A percentile compares a stretch with the other conserved stretches of the same genome.
phyloP scores from a whole-genome alignment of 2,797 vertebrate species.

The Bradypodion ventrale region DNA sequence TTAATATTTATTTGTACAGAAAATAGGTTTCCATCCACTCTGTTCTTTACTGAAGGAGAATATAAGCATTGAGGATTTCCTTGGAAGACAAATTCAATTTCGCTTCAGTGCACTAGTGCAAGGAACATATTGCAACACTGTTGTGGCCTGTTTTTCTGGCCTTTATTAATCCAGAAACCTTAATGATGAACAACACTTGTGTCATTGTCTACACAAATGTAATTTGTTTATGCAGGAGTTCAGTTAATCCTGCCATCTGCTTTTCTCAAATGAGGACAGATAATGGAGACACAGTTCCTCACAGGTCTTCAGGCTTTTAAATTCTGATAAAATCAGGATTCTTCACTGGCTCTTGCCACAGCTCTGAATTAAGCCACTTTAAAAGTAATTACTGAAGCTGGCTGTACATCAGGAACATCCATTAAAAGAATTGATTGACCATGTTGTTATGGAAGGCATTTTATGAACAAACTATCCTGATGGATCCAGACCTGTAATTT shows the following conservation, averaged over 20 bases:
- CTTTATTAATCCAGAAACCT: slow-evolving; percentile 83
- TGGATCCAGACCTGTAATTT: slow-evolving; percentile 85
- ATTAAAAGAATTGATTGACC: slow-evolving; percentile 89
- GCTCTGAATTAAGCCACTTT: slow-evolving; percentile 93
- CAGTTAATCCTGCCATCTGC: slow-evolving; percentile 89
- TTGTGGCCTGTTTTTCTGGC: slow-evolving; percentile 80
- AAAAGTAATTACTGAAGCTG: slow-evolving; percentile 90
- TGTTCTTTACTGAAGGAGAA: slow-evolving; percentile 52
- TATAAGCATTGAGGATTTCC: slow-evolving; percentile 47
- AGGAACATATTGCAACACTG: slow-evolving; percentile 65
- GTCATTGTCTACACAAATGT: slow-evolving; percentile 86
- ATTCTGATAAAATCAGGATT: slow-evolving; percentile 96
- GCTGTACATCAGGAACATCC: slow-evolving; percentile 86
- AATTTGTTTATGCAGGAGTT: slow-evolving; percentile 88
- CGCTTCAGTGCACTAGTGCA: slow-evolving; percentile 43
- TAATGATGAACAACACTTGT: slow-evolving; percentile 83
- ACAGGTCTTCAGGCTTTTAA: slow-evolving; percentile 84
- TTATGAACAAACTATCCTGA: slow-evolving; percentile 86
- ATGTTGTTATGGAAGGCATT: slow-evolving; percentile 82
- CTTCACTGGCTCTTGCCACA: slow-evolving; percentile 91
- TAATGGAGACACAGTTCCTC: slow-evolving; percentile 82
- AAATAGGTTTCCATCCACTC: slow-evolving; percentile 48
- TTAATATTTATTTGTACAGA: slow-evolving; percentile 31
- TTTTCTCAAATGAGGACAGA: slow-evolving; percentile 84
- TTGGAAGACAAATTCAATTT: slow-evolving; percentile 54